Evolutionary conservation across 1,140 invertebrate genomes (phyloP), one percentile per base, ranked within the genome.

Genomic region (Parapsyche elsis): DNA sequence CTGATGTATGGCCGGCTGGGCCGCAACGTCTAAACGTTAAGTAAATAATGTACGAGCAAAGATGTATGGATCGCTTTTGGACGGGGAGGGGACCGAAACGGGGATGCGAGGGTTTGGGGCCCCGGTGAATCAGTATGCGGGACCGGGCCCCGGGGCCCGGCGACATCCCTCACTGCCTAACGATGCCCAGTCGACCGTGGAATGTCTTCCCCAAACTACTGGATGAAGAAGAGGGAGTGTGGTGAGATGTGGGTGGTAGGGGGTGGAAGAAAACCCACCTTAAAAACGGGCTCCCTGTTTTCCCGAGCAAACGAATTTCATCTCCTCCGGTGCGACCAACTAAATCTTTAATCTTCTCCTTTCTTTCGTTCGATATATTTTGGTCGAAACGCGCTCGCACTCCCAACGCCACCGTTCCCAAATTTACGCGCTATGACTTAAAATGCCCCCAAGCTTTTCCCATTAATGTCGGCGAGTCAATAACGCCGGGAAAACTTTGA

Each of bases 101-200:
- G 57, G 14, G 57, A 38, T 38, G 7, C 30, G 30, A 38, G 7
- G 49, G 49, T 53, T 53, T 53, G 49, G 16, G 64, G 24, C 64
- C 64, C 64, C 19, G 64, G 53, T 57, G 71, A 74, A 81, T 81
- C 78, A 81, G 81, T 81, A 81, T 81, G 78, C 81, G 49, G 77
- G 67, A 46, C 78, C 70, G 57, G 59, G 49, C 67, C 73, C 45
- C 16, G 57, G 71, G 71, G 19, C 70, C 80, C 64, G 77, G 75
- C 46, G 81, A 81, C 81, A 79, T 81, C 78, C 78, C 73, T 79
- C 77, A 71, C 73, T 61, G 71, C 74, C 74, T 81, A 81, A 81
- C 81, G 78, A 81, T 76, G 78, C 74, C 78, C 77, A 59, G 77
- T 79, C 78, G 77, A 64, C 64, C 80, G 76, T 30, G 46, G 71